phyloP scores from a whole-genome alignment of 2,797 vertebrate genomes.

The Manis pentadactyla region DNA sequence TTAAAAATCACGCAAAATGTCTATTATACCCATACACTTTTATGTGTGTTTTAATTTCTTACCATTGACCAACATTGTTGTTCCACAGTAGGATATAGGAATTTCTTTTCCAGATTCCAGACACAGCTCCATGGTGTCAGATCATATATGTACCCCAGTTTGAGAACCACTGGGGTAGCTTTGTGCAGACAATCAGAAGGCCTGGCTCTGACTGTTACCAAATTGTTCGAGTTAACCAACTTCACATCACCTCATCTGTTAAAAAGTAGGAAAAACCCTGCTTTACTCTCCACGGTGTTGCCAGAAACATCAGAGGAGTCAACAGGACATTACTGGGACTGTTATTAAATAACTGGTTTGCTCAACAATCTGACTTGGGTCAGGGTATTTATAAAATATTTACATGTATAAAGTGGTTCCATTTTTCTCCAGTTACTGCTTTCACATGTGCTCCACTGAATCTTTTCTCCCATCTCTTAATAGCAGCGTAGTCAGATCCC shows the following conservation, averaged over 20 bases:
- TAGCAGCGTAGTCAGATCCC: background rate
- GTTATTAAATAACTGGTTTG: background rate
- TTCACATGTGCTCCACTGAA: background rate
- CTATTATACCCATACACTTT: background rate
- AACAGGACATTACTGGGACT: background rate
- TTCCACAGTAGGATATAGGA: rapidly evolving
- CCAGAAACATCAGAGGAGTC: background rate
- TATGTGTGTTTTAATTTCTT: background rate
- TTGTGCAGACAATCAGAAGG: background rate
- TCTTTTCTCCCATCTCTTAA: background rate
- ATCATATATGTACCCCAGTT: background rate
- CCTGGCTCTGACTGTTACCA: background rate
- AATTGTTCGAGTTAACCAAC: background rate
- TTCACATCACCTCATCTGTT: background rate
- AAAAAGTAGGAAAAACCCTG: background rate
- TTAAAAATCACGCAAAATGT: background rate
- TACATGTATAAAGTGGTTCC: background rate
- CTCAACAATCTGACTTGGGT: background rate
- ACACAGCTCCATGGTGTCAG: background rate
- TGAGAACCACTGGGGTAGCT: background rate
- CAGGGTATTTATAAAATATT: too few species aligned
- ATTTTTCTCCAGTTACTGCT: background rate
- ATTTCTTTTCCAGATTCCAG: background rate
- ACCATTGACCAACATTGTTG: background rate
- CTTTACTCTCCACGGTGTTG: background rate